These are phyloP conservation scores for Orthosia cruda DNA, from an alignment of 2,888 invertebrate species.

Conservation along the genomic window DNA sequence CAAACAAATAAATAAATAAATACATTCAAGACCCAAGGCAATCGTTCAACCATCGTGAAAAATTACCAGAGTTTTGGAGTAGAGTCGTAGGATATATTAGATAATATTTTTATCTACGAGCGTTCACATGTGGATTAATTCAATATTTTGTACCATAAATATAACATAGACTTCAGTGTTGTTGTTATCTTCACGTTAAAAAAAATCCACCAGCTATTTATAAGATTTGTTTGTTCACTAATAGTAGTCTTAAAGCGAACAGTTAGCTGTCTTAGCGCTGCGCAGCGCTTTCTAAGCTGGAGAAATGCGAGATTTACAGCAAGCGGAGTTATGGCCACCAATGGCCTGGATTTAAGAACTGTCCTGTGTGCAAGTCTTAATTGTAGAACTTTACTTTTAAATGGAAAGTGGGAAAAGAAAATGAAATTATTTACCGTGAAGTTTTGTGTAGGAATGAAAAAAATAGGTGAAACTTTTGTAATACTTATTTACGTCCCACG, in stretches of 20 bases:
- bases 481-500: too few species aligned
- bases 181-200: not conserved
- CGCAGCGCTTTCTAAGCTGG: conserved; percentile 33
- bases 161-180: not conserved
- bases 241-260: conserved; percentile 12
- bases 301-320: conserved; percentile 52
- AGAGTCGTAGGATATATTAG: too few species aligned
- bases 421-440: not conserved
- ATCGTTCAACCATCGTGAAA: too few species aligned
- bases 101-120: too few species aligned
- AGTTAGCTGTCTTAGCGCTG: conserved; percentile 19
- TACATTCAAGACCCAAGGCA: not conserved
- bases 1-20: too few species aligned
- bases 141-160: too few species aligned
- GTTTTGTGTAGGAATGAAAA: not conserved
- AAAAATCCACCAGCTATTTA: conserved; percentile 2
- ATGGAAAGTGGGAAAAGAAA: not conserved
- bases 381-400: conserved; percentile 1
- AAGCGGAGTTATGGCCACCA: conserved; percentile 28
- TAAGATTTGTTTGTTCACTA: conserved; percentile 13
- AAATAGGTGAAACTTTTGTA: not conserved
- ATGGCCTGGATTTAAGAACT: conserved; percentile 29
- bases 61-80: too few species aligned
- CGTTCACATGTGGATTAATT: too few species aligned
- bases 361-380: conserved; percentile 15